phyloP scores from a whole-genome alignment of 2,888 invertebrate species.

The Tholera decimalis region DNA sequence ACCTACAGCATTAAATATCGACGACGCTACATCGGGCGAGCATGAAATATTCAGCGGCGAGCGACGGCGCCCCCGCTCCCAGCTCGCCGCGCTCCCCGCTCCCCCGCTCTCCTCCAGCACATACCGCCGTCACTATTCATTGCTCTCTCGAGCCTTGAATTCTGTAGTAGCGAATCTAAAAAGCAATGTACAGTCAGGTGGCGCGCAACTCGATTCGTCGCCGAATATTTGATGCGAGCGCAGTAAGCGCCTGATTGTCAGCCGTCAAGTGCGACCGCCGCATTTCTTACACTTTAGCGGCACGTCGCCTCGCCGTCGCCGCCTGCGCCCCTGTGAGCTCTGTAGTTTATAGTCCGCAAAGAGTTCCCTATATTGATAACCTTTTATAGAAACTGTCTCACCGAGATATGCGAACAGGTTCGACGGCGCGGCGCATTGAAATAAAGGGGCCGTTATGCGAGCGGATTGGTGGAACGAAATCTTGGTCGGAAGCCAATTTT shows the following conservation, averaged over 20 bases:
- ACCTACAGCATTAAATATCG: conserved; percentile 69
- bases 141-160: conserved; percentile 71
- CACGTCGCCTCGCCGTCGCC: conserved; percentile 14
- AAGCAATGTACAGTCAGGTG: conserved; percentile 70
- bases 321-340: conserved; percentile 49
- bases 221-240: conserved; percentile 57
- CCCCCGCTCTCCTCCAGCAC: conserved; percentile 17
- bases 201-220: conserved; percentile 50
- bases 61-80: conserved; percentile 49
- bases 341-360: conserved; percentile 64
- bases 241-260: conserved; percentile 50
- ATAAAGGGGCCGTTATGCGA: conserved; percentile 54
- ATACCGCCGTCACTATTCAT: conserved; percentile 63
- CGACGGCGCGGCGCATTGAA: conserved; percentile 42
- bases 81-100: conserved; percentile 10
- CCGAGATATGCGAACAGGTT: conserved; percentile 56
- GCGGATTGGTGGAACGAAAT: conserved; percentile 45
- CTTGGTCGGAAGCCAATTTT: conserved; percentile 55
- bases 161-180: conserved; percentile 64
- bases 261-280: conserved; percentile 41
- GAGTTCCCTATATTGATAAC: conserved; percentile 64
- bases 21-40: conserved; percentile 65
- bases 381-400: conserved; percentile 56
- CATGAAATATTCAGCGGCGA: conserved; percentile 70
- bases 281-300: conserved; percentile 58